phyloP scores from a whole-genome alignment of 2,888 invertebrate species.

The Spatulosminthurus flaviceps region DNA sequence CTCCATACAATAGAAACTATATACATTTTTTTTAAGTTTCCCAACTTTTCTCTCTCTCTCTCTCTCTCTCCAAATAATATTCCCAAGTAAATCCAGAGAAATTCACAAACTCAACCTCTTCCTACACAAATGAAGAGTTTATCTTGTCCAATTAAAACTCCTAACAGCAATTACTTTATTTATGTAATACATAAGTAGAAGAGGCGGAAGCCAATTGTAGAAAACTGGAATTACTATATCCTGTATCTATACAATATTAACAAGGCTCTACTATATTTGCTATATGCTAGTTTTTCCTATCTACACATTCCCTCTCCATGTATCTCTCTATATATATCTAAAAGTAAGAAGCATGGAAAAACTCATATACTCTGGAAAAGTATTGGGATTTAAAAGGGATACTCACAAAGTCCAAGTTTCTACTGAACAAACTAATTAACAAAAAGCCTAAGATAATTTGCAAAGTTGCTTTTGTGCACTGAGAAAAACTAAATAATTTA shows the following conservation, averaged over 20 bases:
- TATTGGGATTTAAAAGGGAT: background rate
- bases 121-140: background rate
- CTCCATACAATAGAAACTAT: no score
- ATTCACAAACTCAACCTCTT: background rate
- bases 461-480: conserved; percentile 25
- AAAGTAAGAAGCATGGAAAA: no score
- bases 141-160: conserved; percentile 12
- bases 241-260: no score
- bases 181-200: background rate
- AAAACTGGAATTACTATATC: background rate
- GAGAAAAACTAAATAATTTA: conserved; percentile 36
- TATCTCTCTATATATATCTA: no score
- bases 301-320: no score
- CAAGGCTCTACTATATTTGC: no score
- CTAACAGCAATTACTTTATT: conserved; percentile 9
- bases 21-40: no score
- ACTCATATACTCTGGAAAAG: no score
- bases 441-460: conserved; percentile 32
- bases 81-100: background rate
- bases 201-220: background rate
- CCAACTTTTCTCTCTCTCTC: background rate
- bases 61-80: no score
- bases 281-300: no score
- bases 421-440: conserved; percentile 30
- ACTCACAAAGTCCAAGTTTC: conserved; percentile 1